Evolutionary conservation across 2,113 vertebrate genomes (phyloP).

Genomic region (Dasypus novemcinctus): DNA sequence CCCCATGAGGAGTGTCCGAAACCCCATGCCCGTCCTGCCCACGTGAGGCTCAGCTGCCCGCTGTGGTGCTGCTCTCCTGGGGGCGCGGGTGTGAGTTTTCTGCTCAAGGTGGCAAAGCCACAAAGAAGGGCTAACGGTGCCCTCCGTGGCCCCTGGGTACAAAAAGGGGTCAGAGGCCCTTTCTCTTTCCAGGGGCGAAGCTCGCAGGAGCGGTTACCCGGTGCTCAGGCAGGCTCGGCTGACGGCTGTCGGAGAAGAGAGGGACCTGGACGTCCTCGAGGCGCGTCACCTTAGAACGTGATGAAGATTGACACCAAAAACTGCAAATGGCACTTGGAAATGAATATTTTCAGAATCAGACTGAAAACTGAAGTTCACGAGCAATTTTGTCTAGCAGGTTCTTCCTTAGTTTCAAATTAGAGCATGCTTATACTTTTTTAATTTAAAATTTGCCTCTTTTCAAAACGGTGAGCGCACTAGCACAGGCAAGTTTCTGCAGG

Average conservation of each 20-base stretch:
- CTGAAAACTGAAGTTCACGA: neutral
- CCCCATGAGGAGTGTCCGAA: no score
- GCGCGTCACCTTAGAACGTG: neutral
- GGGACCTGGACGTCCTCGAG: rapidly evolving
- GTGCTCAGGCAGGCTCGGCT: no score
- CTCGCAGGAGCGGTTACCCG: neutral
- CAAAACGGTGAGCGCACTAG: neutral
- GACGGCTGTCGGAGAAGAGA: neutral
- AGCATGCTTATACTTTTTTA: neutral
- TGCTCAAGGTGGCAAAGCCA: neutral
- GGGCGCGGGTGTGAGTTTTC: neutral
- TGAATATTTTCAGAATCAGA: neutral
- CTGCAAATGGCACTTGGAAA: neutral
- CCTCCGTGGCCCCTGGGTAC: neutral
- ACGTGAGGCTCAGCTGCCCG: neutral
- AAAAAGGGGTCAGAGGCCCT: neutral
- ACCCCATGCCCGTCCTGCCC: neutral
- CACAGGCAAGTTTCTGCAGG: no score
- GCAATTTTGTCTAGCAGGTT: neutral
- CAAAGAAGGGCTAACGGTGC: neutral
- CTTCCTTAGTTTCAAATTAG: neutral
- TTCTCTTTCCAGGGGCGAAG: no score
- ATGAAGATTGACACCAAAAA: neutral
- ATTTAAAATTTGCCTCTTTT: neutral
- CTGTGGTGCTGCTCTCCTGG: no score